phyloP scores from a whole-genome alignment of 2,113 vertebrate species.

The Bufo bufo region DNA sequence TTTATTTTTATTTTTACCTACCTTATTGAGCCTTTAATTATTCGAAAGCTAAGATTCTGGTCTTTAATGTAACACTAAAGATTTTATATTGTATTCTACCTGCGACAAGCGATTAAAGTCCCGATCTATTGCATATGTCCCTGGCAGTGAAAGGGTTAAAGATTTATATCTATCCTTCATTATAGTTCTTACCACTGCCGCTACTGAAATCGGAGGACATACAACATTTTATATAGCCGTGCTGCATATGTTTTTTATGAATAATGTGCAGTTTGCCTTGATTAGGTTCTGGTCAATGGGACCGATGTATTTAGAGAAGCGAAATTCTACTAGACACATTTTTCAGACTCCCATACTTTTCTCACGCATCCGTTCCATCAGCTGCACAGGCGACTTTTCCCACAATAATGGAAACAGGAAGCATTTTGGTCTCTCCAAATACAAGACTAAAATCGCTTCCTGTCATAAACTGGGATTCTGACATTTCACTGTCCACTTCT shows the following conservation, averaged over 20 bases:
- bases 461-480: not conserved
- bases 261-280: not conserved
- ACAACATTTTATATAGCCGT: not conserved
- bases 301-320: not conserved
- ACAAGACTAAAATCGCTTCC: not conserved
- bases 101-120: no score
- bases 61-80: no score
- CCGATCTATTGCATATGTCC: no score
- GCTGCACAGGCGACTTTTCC: not conserved
- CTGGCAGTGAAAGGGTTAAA: no score
- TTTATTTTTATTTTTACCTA: no score
- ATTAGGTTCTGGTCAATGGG: not conserved
- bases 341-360: not conserved
- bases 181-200: not conserved
- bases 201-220: not conserved
- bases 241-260: not conserved
- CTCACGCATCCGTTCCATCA: conserved; percentile 23
- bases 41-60: no score
- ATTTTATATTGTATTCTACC: no score
- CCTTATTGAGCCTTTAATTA: no score
- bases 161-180: no score
- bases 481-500: not conserved
- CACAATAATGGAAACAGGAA: conserved; percentile 38
- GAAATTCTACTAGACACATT: not conserved
- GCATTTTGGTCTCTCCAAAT: not conserved